Evolutionary conservation across 2,113 vertebrate species (phyloP).

Genomic region (Sceloporus tristichus): DNA sequence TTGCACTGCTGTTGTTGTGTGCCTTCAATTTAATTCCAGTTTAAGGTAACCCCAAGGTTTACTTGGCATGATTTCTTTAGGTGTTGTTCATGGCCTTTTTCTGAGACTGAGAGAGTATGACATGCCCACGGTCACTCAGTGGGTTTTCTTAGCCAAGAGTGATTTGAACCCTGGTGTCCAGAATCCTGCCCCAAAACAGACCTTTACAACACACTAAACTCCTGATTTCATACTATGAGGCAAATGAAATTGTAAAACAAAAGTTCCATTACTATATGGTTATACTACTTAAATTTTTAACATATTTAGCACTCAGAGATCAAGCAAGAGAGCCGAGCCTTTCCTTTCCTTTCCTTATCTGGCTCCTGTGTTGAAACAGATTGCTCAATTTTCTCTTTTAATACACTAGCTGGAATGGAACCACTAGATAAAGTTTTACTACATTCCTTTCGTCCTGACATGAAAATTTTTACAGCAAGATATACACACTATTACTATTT

Average conservation of each 20-base stretch:
- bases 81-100: too few relatives aligned
- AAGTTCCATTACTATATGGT: neutral
- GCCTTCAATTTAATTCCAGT: too few relatives aligned
- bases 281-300: neutral
- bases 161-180: too few relatives aligned
- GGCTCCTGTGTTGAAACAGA: constrained; percentile 5
- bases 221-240: neutral
- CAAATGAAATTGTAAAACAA: neutral
- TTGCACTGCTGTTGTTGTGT: too few relatives aligned
- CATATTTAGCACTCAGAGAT: neutral
- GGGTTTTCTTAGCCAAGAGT: too few relatives aligned
- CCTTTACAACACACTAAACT: too few relatives aligned
- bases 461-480: constrained; percentile 15
- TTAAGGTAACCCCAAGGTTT: too few relatives aligned
- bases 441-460: constrained; percentile 39
- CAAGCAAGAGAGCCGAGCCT: neutral
- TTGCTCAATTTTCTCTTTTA: constrained; percentile 20
- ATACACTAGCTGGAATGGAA: constrained; percentile 37
- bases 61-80: too few relatives aligned
- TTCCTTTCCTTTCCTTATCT: constrained; percentile 50
- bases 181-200: too few relatives aligned
- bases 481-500: neutral
- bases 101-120: too few relatives aligned
- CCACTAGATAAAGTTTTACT: constrained; percentile 20
- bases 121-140: too few relatives aligned